Conservation (phyloP, 1,140 invertebrate genomes). For the Araneus ventricosus region DNA sequence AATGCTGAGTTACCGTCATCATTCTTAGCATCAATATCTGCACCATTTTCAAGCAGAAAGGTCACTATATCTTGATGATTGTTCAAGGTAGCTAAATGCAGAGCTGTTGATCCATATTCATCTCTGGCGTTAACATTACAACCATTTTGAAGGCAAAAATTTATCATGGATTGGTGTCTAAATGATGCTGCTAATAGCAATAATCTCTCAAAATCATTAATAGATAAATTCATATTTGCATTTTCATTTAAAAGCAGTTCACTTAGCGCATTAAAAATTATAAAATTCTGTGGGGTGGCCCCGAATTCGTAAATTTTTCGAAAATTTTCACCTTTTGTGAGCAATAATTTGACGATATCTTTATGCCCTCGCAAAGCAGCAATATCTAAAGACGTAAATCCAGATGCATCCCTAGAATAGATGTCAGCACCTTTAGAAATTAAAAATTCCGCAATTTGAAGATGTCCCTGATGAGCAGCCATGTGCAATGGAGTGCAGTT, state of each 20-base stretch:
- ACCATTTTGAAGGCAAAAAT: background rate
- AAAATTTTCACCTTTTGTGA: conserved; percentile 79
- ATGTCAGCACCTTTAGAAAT: conserved; percentile 14
- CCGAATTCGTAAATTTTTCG: background rate
- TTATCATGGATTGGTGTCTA: background rate
- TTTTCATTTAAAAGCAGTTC: background rate
- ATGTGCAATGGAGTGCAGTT: conserved; percentile 79
- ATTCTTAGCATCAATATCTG: conserved; percentile 17
- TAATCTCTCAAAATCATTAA: background rate
- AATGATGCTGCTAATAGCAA: background rate
- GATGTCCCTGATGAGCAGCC: conserved; percentile 78
- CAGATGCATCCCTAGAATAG: background rate
- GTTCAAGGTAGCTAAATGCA: background rate
- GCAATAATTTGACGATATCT: conserved; percentile 80
- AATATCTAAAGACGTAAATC: conserved; percentile 26
- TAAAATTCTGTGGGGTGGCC: background rate
- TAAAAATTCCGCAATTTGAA: conserved; percentile 45
- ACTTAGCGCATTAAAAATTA: background rate
- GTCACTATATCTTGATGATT: conserved; percentile 1
- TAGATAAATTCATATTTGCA: background rate
- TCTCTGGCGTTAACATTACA: background rate
- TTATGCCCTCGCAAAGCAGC: conserved; percentile 81
- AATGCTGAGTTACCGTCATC: background rate
- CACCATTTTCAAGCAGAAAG: background rate
- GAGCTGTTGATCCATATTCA: background rate